Evolutionary conservation across 1,140 invertebrate genomes (phyloP).

Genomic region (Parasteatoda tepidariorum): DNA sequence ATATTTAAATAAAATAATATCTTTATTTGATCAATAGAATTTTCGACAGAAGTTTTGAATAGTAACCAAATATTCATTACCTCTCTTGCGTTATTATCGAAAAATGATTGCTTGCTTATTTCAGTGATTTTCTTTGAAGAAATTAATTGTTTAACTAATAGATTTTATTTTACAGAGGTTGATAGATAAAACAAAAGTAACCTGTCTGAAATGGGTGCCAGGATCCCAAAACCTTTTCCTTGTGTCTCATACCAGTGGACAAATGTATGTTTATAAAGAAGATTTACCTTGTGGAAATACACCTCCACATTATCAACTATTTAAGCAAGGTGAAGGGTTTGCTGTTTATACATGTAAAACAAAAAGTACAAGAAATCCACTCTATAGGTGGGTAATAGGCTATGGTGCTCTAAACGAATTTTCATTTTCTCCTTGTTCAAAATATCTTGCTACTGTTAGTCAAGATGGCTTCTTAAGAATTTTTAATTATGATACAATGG

Average conservation of each 20-base stretch:
- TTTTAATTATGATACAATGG: conserved; percentile 98
- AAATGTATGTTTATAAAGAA: conserved; percentile 97
- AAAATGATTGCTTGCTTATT: too few species aligned
- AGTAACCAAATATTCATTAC: too few species aligned
- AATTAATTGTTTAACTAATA: neutral
- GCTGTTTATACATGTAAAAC: conserved; percentile 96
- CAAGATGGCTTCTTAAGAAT: conserved; percentile 97
- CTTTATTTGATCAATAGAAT: too few species aligned
- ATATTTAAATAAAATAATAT: too few species aligned
- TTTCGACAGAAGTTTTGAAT: too few species aligned
- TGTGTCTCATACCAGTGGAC: conserved; percentile 94
- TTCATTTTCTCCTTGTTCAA: conserved; percentile 94
- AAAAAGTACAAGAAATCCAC: conserved; percentile 94
- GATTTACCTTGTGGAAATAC: conserved; percentile 87
- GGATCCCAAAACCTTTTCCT: conserved; percentile 92
- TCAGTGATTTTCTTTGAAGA: neutral
- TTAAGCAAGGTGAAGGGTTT: conserved; percentile 95
- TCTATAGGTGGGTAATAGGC: conserved; percentile 87
- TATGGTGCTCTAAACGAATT: conserved; percentile 94
- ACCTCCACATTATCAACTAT: conserved; percentile 89
- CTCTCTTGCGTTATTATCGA: too few species aligned
- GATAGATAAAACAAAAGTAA: conserved; percentile 98
- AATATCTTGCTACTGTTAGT: conserved; percentile 90
- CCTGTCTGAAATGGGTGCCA: conserved; percentile 98
- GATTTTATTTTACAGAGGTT: conserved; percentile 79